phyloP scores from a whole-genome alignment of 2,797 vertebrate genomes.

The Kryptopterus vitreolus region DNA sequence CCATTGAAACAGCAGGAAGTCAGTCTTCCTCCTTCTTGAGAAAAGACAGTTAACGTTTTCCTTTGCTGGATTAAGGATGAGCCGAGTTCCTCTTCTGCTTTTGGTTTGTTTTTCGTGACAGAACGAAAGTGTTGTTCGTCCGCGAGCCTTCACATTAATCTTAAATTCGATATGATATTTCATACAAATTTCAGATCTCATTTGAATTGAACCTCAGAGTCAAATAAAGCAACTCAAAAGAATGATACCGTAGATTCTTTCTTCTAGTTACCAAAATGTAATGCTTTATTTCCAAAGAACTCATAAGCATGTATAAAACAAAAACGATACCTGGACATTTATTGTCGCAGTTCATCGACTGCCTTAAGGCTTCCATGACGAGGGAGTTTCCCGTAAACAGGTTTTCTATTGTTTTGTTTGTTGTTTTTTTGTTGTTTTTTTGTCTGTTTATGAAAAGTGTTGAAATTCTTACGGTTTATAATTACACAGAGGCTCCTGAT shows the following conservation, averaged over 20 bases:
- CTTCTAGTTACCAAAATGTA: background rate
- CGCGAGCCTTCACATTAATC: background rate
- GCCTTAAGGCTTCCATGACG: background rate
- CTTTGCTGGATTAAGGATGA: constrained; percentile 31
- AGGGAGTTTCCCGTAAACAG: background rate
- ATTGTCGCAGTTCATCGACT: background rate
- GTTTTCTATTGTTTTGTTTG: background rate
- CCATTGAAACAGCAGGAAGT: constrained; percentile 42
- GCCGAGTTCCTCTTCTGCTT: constrained; percentile 33
- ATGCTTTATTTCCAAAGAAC: too few species aligned
- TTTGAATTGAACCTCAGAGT: background rate
- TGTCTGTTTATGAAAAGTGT: background rate
- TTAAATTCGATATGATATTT: background rate
- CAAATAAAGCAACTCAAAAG: background rate
- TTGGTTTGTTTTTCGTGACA: background rate
- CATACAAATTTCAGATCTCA: background rate
- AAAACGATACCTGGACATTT: background rate
- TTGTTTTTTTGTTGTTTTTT: background rate
- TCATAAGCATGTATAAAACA: too few species aligned
- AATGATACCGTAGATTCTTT: background rate
- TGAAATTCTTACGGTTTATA: background rate
- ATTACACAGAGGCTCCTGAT: background rate
- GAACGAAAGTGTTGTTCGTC: background rate
- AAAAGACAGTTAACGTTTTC: constrained; percentile 23
- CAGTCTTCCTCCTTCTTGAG: constrained; percentile 42